phyloP scores from a whole-genome alignment of 2,888 invertebrate genomes.

The Syrista parreyssii region DNA sequence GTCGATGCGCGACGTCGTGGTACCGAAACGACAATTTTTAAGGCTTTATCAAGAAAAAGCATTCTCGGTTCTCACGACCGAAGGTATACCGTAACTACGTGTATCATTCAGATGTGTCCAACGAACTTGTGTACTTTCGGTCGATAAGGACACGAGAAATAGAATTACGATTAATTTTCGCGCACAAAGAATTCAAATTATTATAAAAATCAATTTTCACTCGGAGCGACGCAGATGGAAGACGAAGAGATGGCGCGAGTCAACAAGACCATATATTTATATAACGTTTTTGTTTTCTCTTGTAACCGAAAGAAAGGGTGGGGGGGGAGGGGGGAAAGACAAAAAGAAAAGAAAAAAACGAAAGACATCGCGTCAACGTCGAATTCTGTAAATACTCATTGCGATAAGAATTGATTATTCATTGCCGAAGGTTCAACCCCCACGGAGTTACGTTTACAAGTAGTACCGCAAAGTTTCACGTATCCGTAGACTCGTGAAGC shows the following conservation, averaged over 20 bases:
- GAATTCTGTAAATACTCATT: constrained; percentile 44
- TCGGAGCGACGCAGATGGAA: background rate
- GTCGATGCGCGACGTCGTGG: background rate
- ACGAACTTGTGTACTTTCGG: background rate
- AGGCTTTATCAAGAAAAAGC: background rate
- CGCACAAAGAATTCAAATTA: background rate
- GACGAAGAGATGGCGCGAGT: background rate
- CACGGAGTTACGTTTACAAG: constrained; percentile 12
- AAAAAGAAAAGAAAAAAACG: background rate
- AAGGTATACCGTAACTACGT: background rate
- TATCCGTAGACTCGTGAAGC: background rate
- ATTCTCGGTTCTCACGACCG: background rate
- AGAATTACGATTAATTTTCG: background rate
- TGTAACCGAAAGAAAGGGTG: too few species aligned
- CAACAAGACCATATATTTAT: background rate
- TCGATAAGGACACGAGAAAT: background rate
- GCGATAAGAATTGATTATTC: constrained; percentile 47
- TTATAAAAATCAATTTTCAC: background rate
- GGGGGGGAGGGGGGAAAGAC: too few species aligned
- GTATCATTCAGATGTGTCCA: background rate
- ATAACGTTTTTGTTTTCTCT: background rate
- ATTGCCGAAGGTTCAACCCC: constrained; percentile 49
- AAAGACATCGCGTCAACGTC: background rate
- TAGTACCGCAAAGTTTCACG: background rate
- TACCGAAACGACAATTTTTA: background rate